Conservation (phyloP, 2,888 invertebrate genomes). For the Oscheius sp. region DNA sequence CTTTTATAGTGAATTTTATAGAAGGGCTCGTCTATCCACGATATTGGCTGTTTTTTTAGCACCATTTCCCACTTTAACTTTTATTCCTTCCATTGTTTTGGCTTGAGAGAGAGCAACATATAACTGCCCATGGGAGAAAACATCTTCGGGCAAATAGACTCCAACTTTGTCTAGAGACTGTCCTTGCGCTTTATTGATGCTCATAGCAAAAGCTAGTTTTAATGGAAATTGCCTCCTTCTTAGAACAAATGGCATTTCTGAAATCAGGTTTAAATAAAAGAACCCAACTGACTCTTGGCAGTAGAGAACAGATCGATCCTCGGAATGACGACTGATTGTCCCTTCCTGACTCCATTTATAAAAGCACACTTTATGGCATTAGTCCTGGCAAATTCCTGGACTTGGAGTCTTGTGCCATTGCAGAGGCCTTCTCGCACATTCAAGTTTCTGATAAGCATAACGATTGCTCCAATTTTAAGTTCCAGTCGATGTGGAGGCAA, state of each 20-base stretch:
- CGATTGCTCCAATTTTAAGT: background rate
- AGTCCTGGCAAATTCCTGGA: background rate
- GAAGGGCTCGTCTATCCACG: background rate
- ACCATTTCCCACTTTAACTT: background rate
- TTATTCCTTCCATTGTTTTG: background rate
- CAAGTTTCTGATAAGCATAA: slow-evolving; percentile 7
- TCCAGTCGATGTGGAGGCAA: slow-evolving; percentile 26
- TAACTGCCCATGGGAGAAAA: slow-evolving; percentile 65
- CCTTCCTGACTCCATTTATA: slow-evolving; percentile 9
- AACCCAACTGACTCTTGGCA: background rate
- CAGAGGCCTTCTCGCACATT: background rate
- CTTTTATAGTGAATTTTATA: too few relatives aligned
- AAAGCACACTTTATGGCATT: slow-evolving; percentile 1
- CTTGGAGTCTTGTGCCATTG: slow-evolving; percentile 5
- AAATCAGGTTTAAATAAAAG: background rate
- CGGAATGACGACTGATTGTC: slow-evolving; percentile 4
- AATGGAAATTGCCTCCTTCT: slow-evolving; percentile 11
- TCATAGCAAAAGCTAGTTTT: slow-evolving; percentile 61
- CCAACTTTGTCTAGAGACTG: slow-evolving; percentile 50
- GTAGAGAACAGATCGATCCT: background rate
- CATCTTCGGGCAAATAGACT: slow-evolving; percentile 31
- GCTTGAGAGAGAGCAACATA: slow-evolving; percentile 56
- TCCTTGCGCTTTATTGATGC: slow-evolving; percentile 69
- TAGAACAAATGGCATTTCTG: slow-evolving; percentile 3
- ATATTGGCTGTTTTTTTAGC: background rate